These are phyloP conservation scores for Schizothorax lantsangensis DNA, from an alignment of 2,797 vertebrate genomes.

Conservation along the genomic window DNA sequence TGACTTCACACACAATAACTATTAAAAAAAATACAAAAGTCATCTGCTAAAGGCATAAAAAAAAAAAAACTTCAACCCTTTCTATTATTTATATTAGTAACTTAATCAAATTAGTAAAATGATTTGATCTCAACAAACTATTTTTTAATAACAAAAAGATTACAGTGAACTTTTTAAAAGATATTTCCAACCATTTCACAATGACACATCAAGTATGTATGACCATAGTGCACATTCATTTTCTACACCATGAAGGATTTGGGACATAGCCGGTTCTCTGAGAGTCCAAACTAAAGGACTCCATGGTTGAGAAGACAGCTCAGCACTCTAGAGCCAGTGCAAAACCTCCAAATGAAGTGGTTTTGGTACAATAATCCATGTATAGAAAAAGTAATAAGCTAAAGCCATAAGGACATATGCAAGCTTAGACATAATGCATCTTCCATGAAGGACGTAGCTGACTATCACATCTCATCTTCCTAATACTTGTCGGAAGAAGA, in stretches of 20 bases:
- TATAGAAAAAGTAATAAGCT: constrained; percentile 21
- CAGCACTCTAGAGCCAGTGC: not conserved
- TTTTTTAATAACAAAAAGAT: not conserved
- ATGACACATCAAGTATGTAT: not conserved
- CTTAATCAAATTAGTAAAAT: not conserved
- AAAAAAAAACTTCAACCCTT: not conserved
- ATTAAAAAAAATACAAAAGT: too few relatives aligned
- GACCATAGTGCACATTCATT: not conserved
- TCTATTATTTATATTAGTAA: not conserved
- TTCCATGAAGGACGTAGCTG: not conserved
- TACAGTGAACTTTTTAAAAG: not conserved
- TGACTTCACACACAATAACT: not conserved
- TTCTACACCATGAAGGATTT: not conserved
- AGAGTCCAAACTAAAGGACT: not conserved
- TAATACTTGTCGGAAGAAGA: not conserved
- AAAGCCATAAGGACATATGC: not conserved
- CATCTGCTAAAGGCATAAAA: not conserved
- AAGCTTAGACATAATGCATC: constrained; percentile 25
- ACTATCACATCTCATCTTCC: not conserved
- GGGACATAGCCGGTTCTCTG: not conserved
- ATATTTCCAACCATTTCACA: not conserved
- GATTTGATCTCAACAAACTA: not conserved
- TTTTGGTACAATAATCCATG: constrained; percentile 2
- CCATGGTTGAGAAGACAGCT: not conserved
- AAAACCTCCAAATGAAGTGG: not conserved